Base-by-base conservation (phyloP, 1,140 invertebrate genomes). In the Bombus haemorrhoidalis region DNA sequence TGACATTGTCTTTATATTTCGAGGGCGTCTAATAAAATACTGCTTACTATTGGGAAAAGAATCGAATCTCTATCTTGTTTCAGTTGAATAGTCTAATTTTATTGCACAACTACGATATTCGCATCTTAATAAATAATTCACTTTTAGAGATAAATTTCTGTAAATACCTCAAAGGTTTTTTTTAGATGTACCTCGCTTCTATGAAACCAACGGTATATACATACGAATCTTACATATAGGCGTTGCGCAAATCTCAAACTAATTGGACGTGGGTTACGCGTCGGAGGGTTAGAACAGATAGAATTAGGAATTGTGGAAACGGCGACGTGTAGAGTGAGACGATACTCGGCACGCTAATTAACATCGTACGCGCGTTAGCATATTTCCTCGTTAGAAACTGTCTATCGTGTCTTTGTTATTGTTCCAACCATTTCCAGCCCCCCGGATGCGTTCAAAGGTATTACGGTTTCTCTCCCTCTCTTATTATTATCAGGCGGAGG, bases 221-320 rank as follows among this genome's bases (percentile, higher is more conserved):
- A 34, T 32, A 57, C 10, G 34, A 57, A 34, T 22, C 3, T 59
- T 4, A 10, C 28, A 41, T 28, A 62, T 43, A 57, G 28, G 2
- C 64, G 57, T 12, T 75, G 62, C 69, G 13, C 41, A 12, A 73
- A 59, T 81, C 47, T 81, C 84, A 41, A 81, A 72, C 57, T 85
- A 85, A 85, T 85, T 85, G 59, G 84, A 81, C 71, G 77, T 66
- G 59, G 78, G 78, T 74, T 85, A 72, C 77, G 83, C 83, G 53
- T 59, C 64, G 82, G 62, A 62, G 68, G 81, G 75, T 80, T 78
- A 62, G 62, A n/a, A 71, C 83, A 77, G 77, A 89, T 86, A 82
- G 80, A 89, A 89, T 89, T 89, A 89, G 88, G 62, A 89, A 84
- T 89, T 77, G 87, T 69, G 59, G 87, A 69, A 89, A 86, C 87